phyloP scores from a whole-genome alignment of 2,888 invertebrate species.

The Callyntrura sp. region DNA sequence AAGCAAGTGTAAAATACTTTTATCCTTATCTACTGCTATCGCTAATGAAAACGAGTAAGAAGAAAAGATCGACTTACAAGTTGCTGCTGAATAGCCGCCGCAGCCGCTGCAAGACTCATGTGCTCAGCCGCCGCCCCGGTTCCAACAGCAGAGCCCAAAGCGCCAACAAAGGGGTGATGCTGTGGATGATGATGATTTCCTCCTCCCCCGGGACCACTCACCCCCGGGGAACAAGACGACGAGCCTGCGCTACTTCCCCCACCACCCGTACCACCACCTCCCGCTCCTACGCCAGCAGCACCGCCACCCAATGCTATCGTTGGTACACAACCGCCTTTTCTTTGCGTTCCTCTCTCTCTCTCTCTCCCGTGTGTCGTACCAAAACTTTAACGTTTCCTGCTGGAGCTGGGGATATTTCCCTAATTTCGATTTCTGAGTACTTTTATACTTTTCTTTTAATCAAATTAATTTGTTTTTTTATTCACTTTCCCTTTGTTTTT shows the following conservation, averaged over 20 bases:
- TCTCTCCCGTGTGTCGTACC: constrained; percentile 12
- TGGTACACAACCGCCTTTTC: constrained; percentile 98
- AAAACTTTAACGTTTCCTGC: no score
- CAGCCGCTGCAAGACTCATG: constrained; percentile 70
- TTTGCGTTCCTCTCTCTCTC: neutral
- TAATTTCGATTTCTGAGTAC: neutral
- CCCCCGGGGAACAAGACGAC: constrained; percentile 67
- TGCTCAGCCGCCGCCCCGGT: constrained; percentile 60
- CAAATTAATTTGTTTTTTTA: constrained; percentile 53
- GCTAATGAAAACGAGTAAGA: no score
- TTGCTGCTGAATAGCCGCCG: constrained; percentile 79
- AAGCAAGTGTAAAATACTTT: neutral
- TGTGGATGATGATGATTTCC: constrained; percentile 62
- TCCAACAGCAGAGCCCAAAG: constrained; percentile 60
- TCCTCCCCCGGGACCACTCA: constrained; percentile 16
- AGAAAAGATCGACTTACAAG: constrained; percentile 56
- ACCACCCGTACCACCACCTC: no score
- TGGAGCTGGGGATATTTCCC: no score
- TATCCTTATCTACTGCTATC: no score
- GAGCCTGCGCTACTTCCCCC: constrained; percentile 41
- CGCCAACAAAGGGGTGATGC: constrained; percentile 51
- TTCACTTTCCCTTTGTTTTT: constrained; percentile 11
- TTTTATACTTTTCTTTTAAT: constrained; percentile 22
- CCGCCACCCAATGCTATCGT: constrained; percentile 66
- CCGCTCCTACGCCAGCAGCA: no score